Conservation (phyloP, 2,888 invertebrate genomes). For the Agrochola lychnidis region DNA sequence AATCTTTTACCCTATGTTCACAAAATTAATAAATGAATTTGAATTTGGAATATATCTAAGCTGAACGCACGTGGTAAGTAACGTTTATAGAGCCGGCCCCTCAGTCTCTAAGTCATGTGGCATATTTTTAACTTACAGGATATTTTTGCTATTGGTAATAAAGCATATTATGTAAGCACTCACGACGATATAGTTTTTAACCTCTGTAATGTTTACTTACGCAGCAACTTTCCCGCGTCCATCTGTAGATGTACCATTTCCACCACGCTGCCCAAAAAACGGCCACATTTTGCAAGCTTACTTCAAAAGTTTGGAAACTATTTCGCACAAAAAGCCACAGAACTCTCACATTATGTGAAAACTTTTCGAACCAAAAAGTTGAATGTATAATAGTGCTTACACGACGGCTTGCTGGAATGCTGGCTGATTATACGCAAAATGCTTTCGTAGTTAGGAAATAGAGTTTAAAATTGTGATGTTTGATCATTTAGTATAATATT, state of each 20-base stretch:
- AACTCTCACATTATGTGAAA: constrained; percentile 62
- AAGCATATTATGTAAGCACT: constrained; percentile 10
- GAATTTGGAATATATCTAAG: background rate
- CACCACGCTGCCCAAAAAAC: constrained; percentile 45
- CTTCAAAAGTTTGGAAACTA: constrained; percentile 60
- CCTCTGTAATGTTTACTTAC: constrained; percentile 27
- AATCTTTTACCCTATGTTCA: no score
- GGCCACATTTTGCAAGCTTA: constrained; percentile 53
- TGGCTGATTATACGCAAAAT: constrained; percentile 43
- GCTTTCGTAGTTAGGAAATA: constrained; percentile 29
- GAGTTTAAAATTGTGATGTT: background rate
- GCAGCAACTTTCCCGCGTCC: constrained; percentile 47
- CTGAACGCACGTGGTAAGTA: background rate
- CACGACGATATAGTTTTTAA: constrained; percentile 11
- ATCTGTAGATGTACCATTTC: constrained; percentile 45
- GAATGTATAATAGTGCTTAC: constrained; percentile 61
- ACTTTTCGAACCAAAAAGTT: constrained; percentile 61
- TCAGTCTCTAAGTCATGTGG: background rate
- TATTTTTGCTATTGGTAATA: background rate
- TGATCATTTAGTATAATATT: background rate
- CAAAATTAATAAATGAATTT: no score
- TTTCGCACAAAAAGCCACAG: constrained; percentile 62
- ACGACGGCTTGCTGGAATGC: constrained; percentile 32
- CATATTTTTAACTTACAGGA: background rate
- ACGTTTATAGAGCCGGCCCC: background rate